Evolutionary conservation across 2,888 invertebrate genomes (phyloP).

Genomic region (Dorcus hopei): DNA sequence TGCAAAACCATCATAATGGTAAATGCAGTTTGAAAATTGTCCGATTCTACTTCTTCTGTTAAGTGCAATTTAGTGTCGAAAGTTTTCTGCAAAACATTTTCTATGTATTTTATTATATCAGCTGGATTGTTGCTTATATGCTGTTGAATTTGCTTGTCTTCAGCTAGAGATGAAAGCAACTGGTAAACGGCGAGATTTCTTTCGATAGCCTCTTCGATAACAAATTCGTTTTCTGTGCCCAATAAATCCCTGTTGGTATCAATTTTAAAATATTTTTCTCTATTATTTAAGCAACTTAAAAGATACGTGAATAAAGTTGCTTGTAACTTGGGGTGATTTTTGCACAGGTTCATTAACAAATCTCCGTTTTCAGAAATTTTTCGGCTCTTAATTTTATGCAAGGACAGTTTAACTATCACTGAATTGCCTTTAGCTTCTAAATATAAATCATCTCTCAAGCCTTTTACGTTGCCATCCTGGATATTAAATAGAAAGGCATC

Average conservation of each 20-base stretch:
- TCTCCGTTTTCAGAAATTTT: slow-evolving; percentile 38
- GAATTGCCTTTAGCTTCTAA: slow-evolving; percentile 30
- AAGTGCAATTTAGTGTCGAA: slow-evolving; percentile 31
- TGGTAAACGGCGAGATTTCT: slow-evolving; percentile 53
- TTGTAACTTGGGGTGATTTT: slow-evolving; percentile 34
- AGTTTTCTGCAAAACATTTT: slow-evolving; percentile 45
- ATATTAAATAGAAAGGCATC: slow-evolving; percentile 43
- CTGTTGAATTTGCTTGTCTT: slow-evolving; percentile 48
- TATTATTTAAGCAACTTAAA: slow-evolving; percentile 40
- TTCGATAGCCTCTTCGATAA: slow-evolving; percentile 37
- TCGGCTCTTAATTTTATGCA: not conserved
- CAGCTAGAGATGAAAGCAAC: slow-evolving; percentile 53
- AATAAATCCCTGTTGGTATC: slow-evolving; percentile 42
- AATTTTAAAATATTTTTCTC: slow-evolving; percentile 35
- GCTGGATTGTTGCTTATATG: slow-evolving; percentile 50
- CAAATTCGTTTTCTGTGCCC: slow-evolving; percentile 46
- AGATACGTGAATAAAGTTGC: slow-evolving; percentile 46
- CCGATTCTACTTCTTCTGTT: slow-evolving; percentile 30
- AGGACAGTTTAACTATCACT: slow-evolving; percentile 24
- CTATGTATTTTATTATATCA: slow-evolving; percentile 52
- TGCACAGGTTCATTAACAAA: slow-evolving; percentile 41
- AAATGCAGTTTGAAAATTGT: slow-evolving; percentile 39
- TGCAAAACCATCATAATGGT: slow-evolving; percentile 39
- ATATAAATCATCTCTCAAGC: slow-evolving; percentile 34
- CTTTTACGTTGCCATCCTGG: slow-evolving; percentile 23